Percentiles rank a stretch among this genome's conserved stretches.
Evolutionary conservation across 2,113 vertebrate species (phyloP).

Genomic region (Calyptommatus sinebrachiatus): DNA sequence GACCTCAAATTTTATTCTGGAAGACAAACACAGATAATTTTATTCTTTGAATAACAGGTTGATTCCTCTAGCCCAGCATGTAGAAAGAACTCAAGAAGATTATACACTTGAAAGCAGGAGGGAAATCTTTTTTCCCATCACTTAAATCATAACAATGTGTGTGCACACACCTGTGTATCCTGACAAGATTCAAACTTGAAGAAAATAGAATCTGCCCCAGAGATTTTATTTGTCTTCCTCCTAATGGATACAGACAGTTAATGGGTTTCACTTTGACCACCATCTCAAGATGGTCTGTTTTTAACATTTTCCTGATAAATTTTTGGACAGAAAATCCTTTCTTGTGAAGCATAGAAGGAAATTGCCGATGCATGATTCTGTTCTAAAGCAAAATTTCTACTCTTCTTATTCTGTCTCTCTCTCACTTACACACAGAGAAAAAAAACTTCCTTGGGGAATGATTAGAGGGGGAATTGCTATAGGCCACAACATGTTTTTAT

Average conservation of each 20-base stretch:
- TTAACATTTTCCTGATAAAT: constrained; percentile 28
- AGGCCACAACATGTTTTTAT: constrained; percentile 59
- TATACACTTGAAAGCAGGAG: neutral
- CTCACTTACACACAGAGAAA: constrained; percentile 12
- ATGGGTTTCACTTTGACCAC: constrained; percentile 11
- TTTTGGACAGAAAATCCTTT: constrained; percentile 34
- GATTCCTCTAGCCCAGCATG: neutral
- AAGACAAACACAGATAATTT: neutral
- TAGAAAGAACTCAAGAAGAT: neutral
- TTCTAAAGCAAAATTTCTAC: neutral
- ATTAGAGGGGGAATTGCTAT: constrained; percentile 57
- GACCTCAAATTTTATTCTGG: neutral
- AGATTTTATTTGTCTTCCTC: neutral
- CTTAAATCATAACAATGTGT: no score
- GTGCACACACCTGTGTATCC: neutral
- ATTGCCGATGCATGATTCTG: constrained; percentile 16
- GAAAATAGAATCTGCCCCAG: neutral
- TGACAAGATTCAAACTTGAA: neutral
- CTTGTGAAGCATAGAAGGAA: constrained; percentile 22
- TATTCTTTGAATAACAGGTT: neutral
- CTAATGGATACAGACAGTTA: constrained; percentile 1
- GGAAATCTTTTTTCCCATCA: neutral
- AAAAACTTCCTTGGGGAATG: constrained; percentile 36
- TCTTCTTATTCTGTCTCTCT: neutral
- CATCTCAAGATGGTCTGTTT: neutral